phyloP scores from a whole-genome alignment of 2,797 vertebrate genomes.

The Acanthurus leucopareius region DNA sequence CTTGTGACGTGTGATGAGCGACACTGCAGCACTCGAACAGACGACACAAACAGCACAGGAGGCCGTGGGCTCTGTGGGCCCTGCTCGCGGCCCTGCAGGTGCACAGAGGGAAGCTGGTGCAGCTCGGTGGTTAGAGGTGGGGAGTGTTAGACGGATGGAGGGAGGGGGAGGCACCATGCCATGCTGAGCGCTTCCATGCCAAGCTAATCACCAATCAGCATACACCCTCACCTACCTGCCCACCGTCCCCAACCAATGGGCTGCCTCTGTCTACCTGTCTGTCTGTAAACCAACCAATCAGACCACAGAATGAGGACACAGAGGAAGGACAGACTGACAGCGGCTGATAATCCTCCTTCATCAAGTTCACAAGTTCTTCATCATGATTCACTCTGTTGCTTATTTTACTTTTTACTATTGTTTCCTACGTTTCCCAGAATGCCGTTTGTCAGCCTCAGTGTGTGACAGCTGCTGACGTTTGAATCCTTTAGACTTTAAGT shows the following conservation, averaged over 20 bases:
- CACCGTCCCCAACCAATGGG: slow-evolving; percentile 84
- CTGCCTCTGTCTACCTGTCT: slow-evolving; percentile 86
- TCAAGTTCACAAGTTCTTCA: no score
- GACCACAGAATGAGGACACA: slow-evolving; percentile 81
- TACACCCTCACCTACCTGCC: slow-evolving; percentile 86
- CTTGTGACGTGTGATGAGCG: slow-evolving; percentile 22
- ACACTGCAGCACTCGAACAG: background rate
- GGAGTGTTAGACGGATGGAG: slow-evolving; percentile 61
- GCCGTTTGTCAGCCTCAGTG: slow-evolving; percentile 1
- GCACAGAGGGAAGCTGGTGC: slow-evolving; percentile 27
- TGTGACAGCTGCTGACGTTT: no score
- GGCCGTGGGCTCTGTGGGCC: slow-evolving; percentile 10
- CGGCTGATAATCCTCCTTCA: background rate
- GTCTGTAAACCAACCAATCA: slow-evolving; percentile 87
- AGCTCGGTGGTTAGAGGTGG: slow-evolving; percentile 48
- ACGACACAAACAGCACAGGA: slow-evolving; percentile 17
- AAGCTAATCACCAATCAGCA: slow-evolving; percentile 73
- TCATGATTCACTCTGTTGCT: background rate
- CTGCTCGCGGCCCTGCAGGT: slow-evolving; percentile 24
- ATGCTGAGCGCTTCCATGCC: slow-evolving; percentile 85
- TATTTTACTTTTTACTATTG: background rate
- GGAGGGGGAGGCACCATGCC: slow-evolving; percentile 76
- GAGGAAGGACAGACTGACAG: slow-evolving; percentile 49
- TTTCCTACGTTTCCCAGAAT: slow-evolving; percentile 46
- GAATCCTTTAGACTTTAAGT: no score